Base-by-base conservation (phyloP, 2,888 invertebrate species). In the Apamea anceps region DNA sequence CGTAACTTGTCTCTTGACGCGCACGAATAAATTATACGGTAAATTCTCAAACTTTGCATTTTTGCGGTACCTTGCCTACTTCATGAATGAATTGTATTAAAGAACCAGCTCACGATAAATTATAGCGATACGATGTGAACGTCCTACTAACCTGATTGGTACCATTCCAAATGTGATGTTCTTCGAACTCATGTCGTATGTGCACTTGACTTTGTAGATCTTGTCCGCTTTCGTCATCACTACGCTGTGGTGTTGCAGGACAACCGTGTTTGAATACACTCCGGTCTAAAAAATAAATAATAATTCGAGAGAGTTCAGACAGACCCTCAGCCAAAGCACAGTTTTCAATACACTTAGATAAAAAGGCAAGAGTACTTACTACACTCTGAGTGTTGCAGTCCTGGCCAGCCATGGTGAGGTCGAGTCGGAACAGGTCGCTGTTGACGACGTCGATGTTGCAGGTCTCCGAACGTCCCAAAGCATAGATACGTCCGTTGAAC, bases 81-180 rank as follows among this genome's bases (percentile, higher is more conserved):
- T 80, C 82, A 77, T 87, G 85, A 88, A 90, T 86, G 80, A 77
- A 80, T 72, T 72, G 77, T 89, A 81, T 86, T 89, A 18, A 79
- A 66, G 88, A 85, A 85, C 60, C 88, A 80, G 78, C 75, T 86
- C 84, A 90, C 84, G 85, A 90, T 88, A 88, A 90, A 89, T 88
- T 85, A 66, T 81, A 77, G 67, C 72, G 75, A 80, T 82, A 84
- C 72, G 48, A 80, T 86, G 88, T 75, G 81, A 84, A 85, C 76
- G 89, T 80, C 82, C 89, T 65, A 95, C 96, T 94, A 94, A 98
- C 98, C 98, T 98, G 96, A 99, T 99, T 86, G 99, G 99, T 98
- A 99, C 99, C 99, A 99, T 99, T 97, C 99, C 99, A 97, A 99
- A 99, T 60, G 99, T 99, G 90, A 99, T 99, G 95, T 99, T 99